phyloP scores from a whole-genome alignment of 2,113 vertebrate species.

The Silurus meridionalis region DNA sequence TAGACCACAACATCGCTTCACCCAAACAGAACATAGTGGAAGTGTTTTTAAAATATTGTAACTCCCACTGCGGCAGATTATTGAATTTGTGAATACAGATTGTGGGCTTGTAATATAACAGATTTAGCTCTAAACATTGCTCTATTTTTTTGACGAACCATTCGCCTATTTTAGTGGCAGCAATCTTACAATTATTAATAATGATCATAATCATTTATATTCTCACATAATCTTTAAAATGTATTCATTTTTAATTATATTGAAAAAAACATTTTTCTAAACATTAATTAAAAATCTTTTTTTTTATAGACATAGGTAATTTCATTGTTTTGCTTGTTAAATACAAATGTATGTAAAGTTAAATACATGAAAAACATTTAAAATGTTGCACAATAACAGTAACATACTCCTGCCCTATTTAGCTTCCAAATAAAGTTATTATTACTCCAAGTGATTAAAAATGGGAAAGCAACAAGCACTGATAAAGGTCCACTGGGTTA shows the following conservation, averaged over 20 bases:
- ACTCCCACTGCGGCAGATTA: conserved; percentile 44
- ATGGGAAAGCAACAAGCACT: not conserved
- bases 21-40: not conserved
- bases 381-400: not conserved
- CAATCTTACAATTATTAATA: not conserved
- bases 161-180: conserved; percentile 16
- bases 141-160: not conserved
- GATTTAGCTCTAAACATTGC: conserved; percentile 25
- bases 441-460: not conserved
- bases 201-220: not conserved
- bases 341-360: no score
- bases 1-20: no score
- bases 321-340: not conserved
- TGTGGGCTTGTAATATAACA: conserved; percentile 35
- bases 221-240: no score
- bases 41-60: not conserved
- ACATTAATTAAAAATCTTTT: not conserved
- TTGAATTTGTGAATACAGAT: conserved; percentile 49
- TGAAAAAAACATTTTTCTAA: not conserved
- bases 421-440: not conserved
- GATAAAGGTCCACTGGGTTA: not conserved
- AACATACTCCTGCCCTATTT: not conserved
- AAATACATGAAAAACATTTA: no score
- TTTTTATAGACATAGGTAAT: not conserved
- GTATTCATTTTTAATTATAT: not conserved